Evolutionary conservation across 2,888 invertebrate genomes (phyloP).

Genomic region (Druceiella hillmani): DNA sequence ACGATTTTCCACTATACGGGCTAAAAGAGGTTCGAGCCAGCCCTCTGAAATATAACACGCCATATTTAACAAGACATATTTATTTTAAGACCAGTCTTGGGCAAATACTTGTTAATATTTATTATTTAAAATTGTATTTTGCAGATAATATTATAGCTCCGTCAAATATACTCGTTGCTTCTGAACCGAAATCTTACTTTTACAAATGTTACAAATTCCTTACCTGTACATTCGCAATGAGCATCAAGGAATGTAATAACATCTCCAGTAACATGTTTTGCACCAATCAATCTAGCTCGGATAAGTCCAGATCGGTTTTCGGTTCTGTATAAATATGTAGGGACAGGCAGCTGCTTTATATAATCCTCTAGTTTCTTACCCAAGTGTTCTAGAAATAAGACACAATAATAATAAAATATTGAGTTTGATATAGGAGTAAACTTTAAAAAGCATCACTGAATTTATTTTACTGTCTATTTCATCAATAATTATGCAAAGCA

Average conservation of each 20-base stretch:
- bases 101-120: too few relatives aligned
- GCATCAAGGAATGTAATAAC: slow-evolving; percentile 96
- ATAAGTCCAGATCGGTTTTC: slow-evolving; percentile 93
- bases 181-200: too few relatives aligned
- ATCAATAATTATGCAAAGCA: too few relatives aligned
- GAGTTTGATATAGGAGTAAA: slow-evolving; percentile 2
- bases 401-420: slow-evolving; percentile 10
- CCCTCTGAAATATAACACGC: slow-evolving; percentile 59
- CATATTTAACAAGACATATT: too few relatives aligned
- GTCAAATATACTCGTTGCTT: too few relatives aligned
- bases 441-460: neutral
- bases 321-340: slow-evolving; percentile 83
- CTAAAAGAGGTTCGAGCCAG: slow-evolving; percentile 94
- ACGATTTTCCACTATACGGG: slow-evolving; percentile 87
- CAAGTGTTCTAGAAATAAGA: slow-evolving; percentile 66
- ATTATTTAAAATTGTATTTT: too few relatives aligned
- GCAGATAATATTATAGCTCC: too few relatives aligned
- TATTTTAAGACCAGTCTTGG: too few relatives aligned
- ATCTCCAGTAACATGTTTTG: slow-evolving; percentile 86
- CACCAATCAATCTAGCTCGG: slow-evolving; percentile 89
- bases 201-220: too few relatives aligned
- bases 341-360: slow-evolving; percentile 78
- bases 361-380: slow-evolving; percentile 86
- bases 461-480: slow-evolving; percentile 7
- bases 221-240: slow-evolving; percentile 87